Evolutionary conservation across 2,797 vertebrate species (phyloP).

Genomic region (Eulemur rubriventer): DNA sequence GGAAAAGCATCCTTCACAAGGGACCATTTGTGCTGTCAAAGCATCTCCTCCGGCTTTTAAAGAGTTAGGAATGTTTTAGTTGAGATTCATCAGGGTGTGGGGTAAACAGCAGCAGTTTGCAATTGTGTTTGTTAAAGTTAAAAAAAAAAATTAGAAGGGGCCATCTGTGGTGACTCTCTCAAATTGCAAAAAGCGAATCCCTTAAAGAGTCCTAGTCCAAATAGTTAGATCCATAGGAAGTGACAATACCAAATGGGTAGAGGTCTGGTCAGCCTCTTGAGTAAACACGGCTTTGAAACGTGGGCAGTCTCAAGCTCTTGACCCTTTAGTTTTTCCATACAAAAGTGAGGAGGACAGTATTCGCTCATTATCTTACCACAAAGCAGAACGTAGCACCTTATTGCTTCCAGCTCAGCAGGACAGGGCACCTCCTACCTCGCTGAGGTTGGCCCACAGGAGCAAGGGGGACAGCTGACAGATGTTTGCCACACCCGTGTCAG

Average conservation of each 20-base stretch:
- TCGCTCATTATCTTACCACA: neutral
- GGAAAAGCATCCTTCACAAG: neutral
- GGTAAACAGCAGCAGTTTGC: neutral
- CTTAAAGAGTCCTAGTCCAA: neutral
- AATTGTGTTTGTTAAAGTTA: neutral
- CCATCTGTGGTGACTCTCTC: neutral
- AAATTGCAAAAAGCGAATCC: neutral
- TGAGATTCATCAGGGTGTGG: neutral
- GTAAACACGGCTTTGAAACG: neutral
- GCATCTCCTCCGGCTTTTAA: neutral
- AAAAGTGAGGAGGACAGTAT: neutral
- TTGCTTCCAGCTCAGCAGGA: neutral
- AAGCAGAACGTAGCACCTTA: neutral
- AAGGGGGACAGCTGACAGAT: neutral
- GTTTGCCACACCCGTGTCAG: neutral
- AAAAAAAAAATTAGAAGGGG: neutral
- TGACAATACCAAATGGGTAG: neutral
- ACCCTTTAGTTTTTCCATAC: neutral
- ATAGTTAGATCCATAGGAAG: neutral
- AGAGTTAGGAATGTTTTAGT: neutral
- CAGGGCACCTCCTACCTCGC: neutral
- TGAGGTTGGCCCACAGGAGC: neutral
- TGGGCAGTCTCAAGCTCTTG: neutral
- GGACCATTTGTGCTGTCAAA: neutral
- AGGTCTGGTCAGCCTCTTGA: neutral